Percentiles rank a stretch among this genome's conserved stretches.
Evolutionary conservation across 2,888 invertebrate species (phyloP).

Genomic region (Meghimatium bilineatum): DNA sequence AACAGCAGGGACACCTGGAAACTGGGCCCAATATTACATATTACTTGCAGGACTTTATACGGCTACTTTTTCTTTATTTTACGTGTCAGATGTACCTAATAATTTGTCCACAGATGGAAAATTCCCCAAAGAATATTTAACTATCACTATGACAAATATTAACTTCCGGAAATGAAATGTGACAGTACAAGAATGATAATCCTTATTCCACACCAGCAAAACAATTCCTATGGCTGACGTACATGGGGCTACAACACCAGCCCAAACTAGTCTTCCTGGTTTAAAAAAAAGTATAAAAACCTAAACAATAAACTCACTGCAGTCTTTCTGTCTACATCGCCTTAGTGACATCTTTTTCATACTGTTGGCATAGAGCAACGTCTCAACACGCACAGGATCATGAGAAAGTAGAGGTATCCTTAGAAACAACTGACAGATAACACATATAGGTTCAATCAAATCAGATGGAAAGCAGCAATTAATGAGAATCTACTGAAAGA

Average conservation of each 20-base stretch:
- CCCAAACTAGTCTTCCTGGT: not conserved
- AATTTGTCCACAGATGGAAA: not conserved
- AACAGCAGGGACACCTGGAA: not conserved
- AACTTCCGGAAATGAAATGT: not conserved
- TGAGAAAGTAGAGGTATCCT: slow-evolving; percentile 41
- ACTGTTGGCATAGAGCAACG: slow-evolving; percentile 48
- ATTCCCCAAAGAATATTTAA: not conserved
- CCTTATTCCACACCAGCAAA: not conserved
- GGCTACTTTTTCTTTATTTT: too few relatives aligned
- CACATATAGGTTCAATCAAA: not conserved
- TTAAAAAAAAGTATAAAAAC: not conserved
- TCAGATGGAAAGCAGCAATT: not conserved
- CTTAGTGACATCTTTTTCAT: slow-evolving; percentile 49
- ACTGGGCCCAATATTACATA: not conserved
- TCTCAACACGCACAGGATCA: slow-evolving; percentile 39
- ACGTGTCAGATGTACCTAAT: too few relatives aligned
- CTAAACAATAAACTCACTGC: slow-evolving; percentile 36
- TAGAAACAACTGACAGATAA: slow-evolving; percentile 40
- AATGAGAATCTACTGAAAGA: slow-evolving; percentile 4
- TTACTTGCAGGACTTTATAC: not conserved
- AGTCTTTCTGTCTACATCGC: slow-evolving; percentile 44
- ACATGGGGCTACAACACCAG: not conserved
- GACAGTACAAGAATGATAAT: not conserved
- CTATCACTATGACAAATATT: not conserved
- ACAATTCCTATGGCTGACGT: not conserved